Percentiles rank a stretch among this genome's conserved stretches.
phyloP scores from a whole-genome alignment of 2,888 invertebrate species.

The Cephus pulcher region DNA sequence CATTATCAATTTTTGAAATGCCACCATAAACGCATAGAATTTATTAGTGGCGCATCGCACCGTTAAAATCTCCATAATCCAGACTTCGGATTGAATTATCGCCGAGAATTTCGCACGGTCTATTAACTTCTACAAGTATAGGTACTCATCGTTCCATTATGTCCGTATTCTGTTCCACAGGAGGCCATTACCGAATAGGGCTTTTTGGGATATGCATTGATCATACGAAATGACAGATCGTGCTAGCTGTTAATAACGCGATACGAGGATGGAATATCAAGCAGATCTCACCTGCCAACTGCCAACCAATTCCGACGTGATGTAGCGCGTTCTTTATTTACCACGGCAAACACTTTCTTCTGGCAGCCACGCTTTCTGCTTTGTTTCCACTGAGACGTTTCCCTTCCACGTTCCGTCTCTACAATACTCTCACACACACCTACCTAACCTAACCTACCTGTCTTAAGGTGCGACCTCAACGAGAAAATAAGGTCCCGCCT shows the following conservation, averaged over 20 bases:
- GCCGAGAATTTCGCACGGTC: background rate
- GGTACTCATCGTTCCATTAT: background rate
- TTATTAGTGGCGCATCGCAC: background rate
- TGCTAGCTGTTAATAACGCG: background rate
- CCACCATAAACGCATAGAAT: background rate
- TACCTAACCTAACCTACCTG: background rate
- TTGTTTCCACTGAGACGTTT: conserved; percentile 14
- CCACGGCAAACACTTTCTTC: conserved; percentile 24
- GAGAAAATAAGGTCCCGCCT: background rate
- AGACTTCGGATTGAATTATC: background rate
- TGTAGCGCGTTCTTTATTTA: background rate
- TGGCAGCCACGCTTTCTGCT: conserved; percentile 28
- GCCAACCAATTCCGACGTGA: background rate
- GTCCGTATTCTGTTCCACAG: background rate
- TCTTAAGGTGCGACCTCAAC: background rate
- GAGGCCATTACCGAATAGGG: background rate
- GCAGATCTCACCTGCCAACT: background rate
- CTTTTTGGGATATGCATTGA: background rate
- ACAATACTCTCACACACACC: background rate
- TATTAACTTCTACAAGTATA: background rate
- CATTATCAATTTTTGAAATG: background rate
- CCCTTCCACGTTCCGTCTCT: background rate
- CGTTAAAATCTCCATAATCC: background rate
- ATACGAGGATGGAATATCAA: background rate
- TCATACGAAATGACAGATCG: background rate